phyloP scores from a whole-genome alignment of 2,888 invertebrate genomes.

The Tanytarsus gracilentus region DNA sequence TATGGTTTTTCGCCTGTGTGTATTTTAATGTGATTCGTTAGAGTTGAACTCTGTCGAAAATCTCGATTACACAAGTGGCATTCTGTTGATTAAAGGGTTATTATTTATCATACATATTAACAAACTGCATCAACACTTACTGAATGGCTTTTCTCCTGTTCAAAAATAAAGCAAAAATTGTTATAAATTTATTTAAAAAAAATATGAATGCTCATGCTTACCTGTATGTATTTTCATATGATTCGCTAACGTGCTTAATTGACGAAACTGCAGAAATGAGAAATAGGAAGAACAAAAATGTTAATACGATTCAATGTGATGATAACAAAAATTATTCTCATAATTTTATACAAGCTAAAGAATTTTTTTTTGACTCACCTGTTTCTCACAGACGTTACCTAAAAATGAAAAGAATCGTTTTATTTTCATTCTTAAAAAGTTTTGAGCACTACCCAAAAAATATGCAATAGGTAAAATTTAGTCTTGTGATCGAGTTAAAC shows the following conservation, averaged over 20 bases:
- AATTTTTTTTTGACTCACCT: conserved; percentile 3
- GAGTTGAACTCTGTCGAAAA: conserved; percentile 44
- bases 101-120: neutral
- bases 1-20: conserved; percentile 36
- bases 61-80: conserved; percentile 44
- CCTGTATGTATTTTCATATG: conserved; percentile 43
- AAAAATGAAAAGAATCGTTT: no score
- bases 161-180: conserved; percentile 34
- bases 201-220: neutral
- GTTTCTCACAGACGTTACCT: conserved; percentile 43
- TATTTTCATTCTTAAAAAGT: no score
- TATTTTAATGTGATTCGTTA: conserved; percentile 44
- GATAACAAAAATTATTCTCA: neutral
- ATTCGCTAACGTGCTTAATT: conserved; percentile 43
- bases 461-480: no score
- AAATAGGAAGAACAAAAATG: neutral
- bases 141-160: conserved; percentile 32
- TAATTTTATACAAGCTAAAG: neutral
- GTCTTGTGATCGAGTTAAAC: no score
- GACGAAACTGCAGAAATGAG: conserved; percentile 37
- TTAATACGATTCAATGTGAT: neutral
- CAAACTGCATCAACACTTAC: neutral
- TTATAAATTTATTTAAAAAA: neutral
- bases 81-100: conserved; percentile 27
- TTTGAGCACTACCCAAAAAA: no score